phyloP scores from a whole-genome alignment of 2,888 invertebrate species.

The Macaria liturata region DNA sequence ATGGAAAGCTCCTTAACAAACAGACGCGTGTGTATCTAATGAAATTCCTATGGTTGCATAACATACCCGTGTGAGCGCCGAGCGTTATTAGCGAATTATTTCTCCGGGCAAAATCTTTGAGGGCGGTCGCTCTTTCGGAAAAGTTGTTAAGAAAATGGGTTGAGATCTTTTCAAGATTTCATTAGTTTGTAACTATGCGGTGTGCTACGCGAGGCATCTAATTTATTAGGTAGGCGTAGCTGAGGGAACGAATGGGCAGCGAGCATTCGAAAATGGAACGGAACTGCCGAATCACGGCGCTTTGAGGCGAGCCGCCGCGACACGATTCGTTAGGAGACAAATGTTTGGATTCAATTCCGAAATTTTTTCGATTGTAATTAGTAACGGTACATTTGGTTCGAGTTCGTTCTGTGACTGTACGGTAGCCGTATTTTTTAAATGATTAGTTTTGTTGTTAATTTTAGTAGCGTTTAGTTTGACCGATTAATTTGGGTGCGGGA shows the following conservation, averaged over 20 bases:
- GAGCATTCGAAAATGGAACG: constrained; percentile 74
- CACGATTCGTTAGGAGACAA: constrained; percentile 83
- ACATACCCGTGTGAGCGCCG: constrained; percentile 77
- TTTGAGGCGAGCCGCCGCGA: constrained; percentile 76
- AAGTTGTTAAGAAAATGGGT: constrained; percentile 83
- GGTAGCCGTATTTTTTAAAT: constrained; percentile 62
- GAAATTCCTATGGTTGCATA: constrained; percentile 84
- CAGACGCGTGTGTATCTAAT: constrained; percentile 84
- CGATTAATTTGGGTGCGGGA: constrained; percentile 43
- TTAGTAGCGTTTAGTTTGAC: constrained; percentile 45
- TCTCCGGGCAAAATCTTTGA: constrained; percentile 80
- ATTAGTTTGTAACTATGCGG: constrained; percentile 82
- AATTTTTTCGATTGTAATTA: constrained; percentile 71
- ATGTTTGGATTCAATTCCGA: constrained; percentile 81
- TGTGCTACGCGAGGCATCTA: constrained; percentile 76
- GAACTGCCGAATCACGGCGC: constrained; percentile 80
- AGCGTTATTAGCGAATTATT: constrained; percentile 82
- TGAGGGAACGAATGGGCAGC: constrained; percentile 80
- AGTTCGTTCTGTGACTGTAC: constrained; percentile 62
- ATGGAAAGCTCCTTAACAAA: constrained; percentile 84
- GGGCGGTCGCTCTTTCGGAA: constrained; percentile 82
- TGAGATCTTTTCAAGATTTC: constrained; percentile 81
- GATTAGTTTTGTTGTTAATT: constrained; percentile 71
- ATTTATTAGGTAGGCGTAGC: constrained; percentile 82
- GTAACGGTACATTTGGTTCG: constrained; percentile 73